Conservation (phyloP, 2,113 vertebrate species). For the Pseudonaja textilis region DNA sequence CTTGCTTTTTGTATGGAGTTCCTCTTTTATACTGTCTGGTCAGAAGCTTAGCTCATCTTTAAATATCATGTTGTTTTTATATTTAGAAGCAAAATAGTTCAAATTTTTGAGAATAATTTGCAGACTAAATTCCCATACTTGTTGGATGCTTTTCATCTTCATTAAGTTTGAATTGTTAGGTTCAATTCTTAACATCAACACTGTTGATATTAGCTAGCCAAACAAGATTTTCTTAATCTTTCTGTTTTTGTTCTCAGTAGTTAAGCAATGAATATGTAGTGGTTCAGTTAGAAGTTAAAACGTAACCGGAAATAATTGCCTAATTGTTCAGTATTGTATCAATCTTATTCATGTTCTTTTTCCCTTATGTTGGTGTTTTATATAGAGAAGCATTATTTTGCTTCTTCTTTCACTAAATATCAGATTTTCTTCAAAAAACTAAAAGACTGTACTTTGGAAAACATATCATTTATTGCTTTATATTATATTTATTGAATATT, state of each 20-base stretch:
- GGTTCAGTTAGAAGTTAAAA: conserved; percentile 28
- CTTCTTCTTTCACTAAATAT: neutral
- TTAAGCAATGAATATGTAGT: conserved; percentile 18
- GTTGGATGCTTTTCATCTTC: neutral
- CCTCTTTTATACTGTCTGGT: neutral
- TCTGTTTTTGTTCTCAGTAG: conserved; percentile 16
- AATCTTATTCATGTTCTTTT: neutral
- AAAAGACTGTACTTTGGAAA: neutral
- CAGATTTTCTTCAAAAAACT: neutral
- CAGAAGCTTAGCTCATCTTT: neutral
- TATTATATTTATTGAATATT: neutral
- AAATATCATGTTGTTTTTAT: neutral
- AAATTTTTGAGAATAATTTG: neutral
- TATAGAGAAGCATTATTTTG: neutral
- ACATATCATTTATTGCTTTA: neutral
- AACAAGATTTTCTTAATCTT: neutral
- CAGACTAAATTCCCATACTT: neutral
- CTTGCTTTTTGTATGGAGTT: neutral
- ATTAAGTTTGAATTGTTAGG: neutral
- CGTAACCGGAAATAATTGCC: conserved; percentile 20
- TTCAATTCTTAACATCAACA: conserved; percentile 1
- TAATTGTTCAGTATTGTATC: neutral
- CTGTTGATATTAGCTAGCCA: conserved; percentile 14
- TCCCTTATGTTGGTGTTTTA: neutral
- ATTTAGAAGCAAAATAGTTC: neutral